phyloP scores from a whole-genome alignment of 2,113 vertebrate species.

The Meriones unguiculatus region DNA sequence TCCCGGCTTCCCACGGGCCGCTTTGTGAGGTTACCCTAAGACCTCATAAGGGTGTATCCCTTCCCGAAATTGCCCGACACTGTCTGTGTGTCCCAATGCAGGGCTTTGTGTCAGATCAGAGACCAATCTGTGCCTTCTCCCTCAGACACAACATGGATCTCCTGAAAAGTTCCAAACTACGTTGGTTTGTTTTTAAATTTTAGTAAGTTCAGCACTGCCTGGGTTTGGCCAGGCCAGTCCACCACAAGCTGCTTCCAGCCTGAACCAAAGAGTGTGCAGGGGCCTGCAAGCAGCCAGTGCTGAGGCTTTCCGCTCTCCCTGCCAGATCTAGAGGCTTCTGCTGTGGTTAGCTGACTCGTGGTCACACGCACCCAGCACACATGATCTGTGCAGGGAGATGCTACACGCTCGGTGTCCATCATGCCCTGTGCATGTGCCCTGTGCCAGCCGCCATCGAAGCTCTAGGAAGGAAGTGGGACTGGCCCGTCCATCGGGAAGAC shows the following conservation, averaged over 20 bases:
- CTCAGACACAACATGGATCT: conserved; percentile 73
- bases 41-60: background rate
- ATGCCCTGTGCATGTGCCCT: background rate
- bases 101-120: conserved; percentile 52
- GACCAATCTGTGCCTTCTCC: conserved; percentile 57
- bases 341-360: conserved; percentile 74
- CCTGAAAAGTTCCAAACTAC: conserved; percentile 73
- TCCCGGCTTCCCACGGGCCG: background rate
- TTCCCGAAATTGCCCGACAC: background rate
- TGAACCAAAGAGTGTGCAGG: conserved; percentile 80
- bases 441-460: background rate
- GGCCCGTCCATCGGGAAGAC: conserved; percentile 69
- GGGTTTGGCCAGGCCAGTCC: conserved; percentile 76
- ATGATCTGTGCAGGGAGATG: conserved; percentile 57
- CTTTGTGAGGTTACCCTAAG: conserved; percentile 6
- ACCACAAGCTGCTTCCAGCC: conserved; percentile 78
- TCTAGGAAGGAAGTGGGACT: conserved; percentile 71
- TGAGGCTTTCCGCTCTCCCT: conserved; percentile 61
- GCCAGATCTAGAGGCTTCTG: conserved; percentile 71
- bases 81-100: conserved; percentile 52
- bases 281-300: background rate
- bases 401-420: background rate
- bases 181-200: conserved; percentile 81
- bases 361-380: conserved; percentile 54
- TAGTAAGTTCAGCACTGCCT: conserved; percentile 81